Percentiles rank a stretch among this genome's conserved stretches.
Conservation (phyloP, 2,797 vertebrate genomes). For the Eurystomus glaucurus region DNA sequence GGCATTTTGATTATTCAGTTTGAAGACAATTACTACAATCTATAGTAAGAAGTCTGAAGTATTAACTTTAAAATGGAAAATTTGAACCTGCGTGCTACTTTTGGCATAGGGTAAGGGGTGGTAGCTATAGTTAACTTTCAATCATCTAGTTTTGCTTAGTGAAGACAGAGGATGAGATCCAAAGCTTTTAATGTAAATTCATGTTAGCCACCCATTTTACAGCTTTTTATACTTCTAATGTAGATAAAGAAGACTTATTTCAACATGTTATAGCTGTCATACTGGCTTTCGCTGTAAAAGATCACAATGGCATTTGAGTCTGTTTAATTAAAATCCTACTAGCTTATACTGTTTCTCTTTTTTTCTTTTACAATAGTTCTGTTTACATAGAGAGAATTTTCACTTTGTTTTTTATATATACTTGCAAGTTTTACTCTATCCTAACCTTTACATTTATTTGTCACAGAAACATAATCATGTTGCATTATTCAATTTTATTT, state of each 20-base stretch:
- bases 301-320: not conserved
- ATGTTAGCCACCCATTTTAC: not conserved
- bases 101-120: not conserved
- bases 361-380: not conserved
- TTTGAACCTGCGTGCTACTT: conserved; percentile 4
- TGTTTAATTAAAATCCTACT: conserved; percentile 13
- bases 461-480: not conserved
- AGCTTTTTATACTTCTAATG: not conserved
- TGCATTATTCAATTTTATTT: conserved; percentile 44
- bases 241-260: not conserved
- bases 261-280: not conserved
- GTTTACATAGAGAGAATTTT: not conserved
- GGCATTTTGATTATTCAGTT: conserved; percentile 13
- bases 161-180: not conserved
- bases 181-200: not conserved
- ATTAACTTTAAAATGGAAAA: not conserved
- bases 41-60: not conserved
- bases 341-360: not conserved
- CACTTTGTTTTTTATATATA: not conserved
- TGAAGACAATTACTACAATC: conserved; percentile 32
- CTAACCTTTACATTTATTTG: conserved; percentile 14
- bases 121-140: conserved; percentile 20
- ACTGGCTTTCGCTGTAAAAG: not conserved
- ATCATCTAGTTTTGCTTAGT: conserved; percentile 2
- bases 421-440: not conserved